Evolutionary conservation across 1,140 invertebrate genomes (phyloP).

Genomic region (Philopotamus ludificatus): DNA sequence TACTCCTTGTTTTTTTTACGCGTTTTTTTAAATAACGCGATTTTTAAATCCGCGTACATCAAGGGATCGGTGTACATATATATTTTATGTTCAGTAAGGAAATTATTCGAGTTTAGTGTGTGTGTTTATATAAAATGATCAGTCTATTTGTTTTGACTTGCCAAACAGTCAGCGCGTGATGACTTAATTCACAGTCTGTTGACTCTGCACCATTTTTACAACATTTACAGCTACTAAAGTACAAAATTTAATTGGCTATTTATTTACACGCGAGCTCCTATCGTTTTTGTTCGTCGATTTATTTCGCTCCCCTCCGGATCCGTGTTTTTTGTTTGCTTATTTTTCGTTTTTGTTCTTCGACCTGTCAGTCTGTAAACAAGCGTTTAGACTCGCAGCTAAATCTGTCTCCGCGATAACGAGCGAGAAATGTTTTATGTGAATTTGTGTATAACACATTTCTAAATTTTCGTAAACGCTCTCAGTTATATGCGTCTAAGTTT

Average conservation of each 20-base stretch:
- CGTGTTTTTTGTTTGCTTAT: constrained; percentile 11
- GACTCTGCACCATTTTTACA: background rate
- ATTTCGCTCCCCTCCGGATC: background rate
- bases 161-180: background rate
- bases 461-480: too few relatives aligned
- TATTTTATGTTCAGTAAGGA: too few relatives aligned
- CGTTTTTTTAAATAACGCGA: too few relatives aligned
- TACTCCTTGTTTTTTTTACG: too few relatives aligned
- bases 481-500: too few relatives aligned
- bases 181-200: background rate
- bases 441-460: too few relatives aligned
- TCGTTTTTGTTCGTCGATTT: constrained; percentile 13
- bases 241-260: constrained; percentile 15
- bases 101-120: too few relatives aligned
- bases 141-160: background rate
- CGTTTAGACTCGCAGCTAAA: constrained; percentile 8
- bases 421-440: too few relatives aligned
- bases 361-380: constrained; percentile 14
- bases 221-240: constrained; percentile 2
- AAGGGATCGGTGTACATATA: too few relatives aligned
- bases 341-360: background rate
- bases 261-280: constrained; percentile 8
- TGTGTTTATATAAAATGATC: background rate
- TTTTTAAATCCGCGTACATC: too few relatives aligned
- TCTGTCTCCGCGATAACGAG: background rate